Base-by-base conservation (phyloP, 2,888 invertebrate genomes). In the Clanis bilineata region DNA sequence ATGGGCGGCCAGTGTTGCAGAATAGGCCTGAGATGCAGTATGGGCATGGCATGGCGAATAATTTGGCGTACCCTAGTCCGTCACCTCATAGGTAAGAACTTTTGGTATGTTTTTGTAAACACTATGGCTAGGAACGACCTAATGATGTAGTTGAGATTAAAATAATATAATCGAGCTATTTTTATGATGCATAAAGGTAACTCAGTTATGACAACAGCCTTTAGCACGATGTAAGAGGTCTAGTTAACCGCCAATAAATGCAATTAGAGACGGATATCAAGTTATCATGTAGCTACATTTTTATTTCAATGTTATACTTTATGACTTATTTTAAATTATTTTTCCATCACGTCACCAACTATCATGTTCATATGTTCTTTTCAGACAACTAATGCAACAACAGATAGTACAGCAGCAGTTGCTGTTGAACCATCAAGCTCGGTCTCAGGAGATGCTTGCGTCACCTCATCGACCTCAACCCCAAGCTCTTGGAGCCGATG, bases 401-500 rank as follows among this genome's bases (percentile, higher is more conserved):
- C 93, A 93, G 61, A 82, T 89, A 66, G 85, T 85, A 1, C 93
- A 93, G 58, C 93, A 93, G 57, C 93, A 93, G 63, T 85, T 93
- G 79, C 77, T 93, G 65, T 73, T 93, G 57, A 92, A 81, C 63
- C 92, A 91, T 57, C 93, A 93, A 68, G 89, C 93, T 3, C 85
- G 94, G 67, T 93, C 94, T 4, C 94, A 94, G 65, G 94, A 94
- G 77, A 91, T 93, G 87, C 76, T 94, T 55, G 87, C 92, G 2
- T 83, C 90, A 6, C 82, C 86, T 1, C 81, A 86, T 63, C 76
- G 88, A 25, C 83, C 79, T 0, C 81, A 88, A 56, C 73, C 80
- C 0, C 89, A 89, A 56, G 88, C 92, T 1, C 70, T 93, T 6
- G 92, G 92, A 0, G 87, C 91, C 18, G 93, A 93, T 67, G 89